Conservation (phyloP, 2,113 vertebrate species). For the Cranoglanis bouderius region DNA sequence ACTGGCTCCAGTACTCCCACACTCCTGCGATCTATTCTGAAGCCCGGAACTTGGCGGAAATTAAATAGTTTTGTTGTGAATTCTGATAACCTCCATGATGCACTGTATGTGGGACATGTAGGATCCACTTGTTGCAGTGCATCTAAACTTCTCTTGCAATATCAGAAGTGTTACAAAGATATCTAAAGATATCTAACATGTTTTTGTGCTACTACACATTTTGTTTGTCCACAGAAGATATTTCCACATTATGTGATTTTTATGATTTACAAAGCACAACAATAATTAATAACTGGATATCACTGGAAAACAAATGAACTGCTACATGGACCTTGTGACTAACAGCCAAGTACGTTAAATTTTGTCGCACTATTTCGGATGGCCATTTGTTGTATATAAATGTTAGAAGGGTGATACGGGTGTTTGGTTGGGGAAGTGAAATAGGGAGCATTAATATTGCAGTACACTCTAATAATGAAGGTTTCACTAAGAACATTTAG, state of each 20-base stretch:
- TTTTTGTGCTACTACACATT: not conserved
- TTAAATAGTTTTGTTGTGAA: constrained; percentile 22
- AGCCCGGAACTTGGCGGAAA: constrained; percentile 2
- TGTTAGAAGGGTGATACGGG: not conserved
- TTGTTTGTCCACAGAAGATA: not conserved
- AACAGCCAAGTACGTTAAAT: not conserved
- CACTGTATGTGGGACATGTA: not conserved
- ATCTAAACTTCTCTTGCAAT: not conserved
- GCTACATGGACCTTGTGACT: not conserved
- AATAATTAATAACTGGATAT: not conserved
- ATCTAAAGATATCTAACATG: not conserved
- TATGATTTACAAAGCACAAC: not conserved
- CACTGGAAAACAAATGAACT: not conserved
- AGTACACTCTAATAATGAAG: not conserved
- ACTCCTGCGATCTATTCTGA: not conserved
- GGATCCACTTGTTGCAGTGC: not conserved
- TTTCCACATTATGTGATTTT: not conserved
- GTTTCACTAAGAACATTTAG: not conserved
- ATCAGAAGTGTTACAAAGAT: not conserved
- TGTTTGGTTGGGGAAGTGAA: not conserved
- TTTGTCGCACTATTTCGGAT: not conserved
- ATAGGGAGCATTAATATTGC: not conserved
- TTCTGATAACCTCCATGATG: not conserved
- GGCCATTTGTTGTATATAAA: not conserved
- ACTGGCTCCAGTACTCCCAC: constrained; percentile 17